Evolutionary conservation across 1,140 invertebrate species (phyloP), one percentile per base, ranked within the genome.

Genomic region (Drosophila setifemur): DNA sequence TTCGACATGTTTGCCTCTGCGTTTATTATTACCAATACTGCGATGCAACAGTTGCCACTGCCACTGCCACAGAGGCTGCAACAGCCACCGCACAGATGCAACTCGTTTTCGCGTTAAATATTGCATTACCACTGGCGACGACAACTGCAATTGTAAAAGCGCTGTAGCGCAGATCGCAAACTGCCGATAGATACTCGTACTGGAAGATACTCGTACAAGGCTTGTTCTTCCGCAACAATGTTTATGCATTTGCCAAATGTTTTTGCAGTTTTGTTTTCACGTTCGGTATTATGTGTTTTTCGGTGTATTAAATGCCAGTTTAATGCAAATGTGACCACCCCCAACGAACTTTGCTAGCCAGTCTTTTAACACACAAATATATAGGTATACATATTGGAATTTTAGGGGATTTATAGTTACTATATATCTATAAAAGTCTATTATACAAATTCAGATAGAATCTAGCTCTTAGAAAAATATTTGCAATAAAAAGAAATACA

Each of bases 1-100:
- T 73, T 79, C 70, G 81, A 83, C 81, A 86, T 86, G 79, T 81
- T 68, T 55, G 58, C 73, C 43, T 77, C 71, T 58, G 68, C 60
- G 73, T 83, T 82, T 82, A 83, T 76, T 77, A 69, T 73, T 68
- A 60, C 73, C 43, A 72, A 64, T 64, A 64, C 40, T 47, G 42
- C 66, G 33, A 67, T 19, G 16, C 49, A 29, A 7, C 18, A 23
- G 12, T 44, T 21, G 12, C 25, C 12, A 25, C 45, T 16, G 14
- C 21, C 43, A 12, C 11, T 21, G 23, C 52, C 33, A 26, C 53
- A 12, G 29, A 31, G 54, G 35, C 71, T 53, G 21, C 29, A 26
- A 45, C 48, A 53, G 40, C 45, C 44, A 54, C 52, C 50, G 53
- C 64, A 9, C 66, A 44, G 48, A 23, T 50, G 39, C 61, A 50